phyloP scores from a whole-genome alignment of 2,888 invertebrate species.

The Athripsodes cinereus region DNA sequence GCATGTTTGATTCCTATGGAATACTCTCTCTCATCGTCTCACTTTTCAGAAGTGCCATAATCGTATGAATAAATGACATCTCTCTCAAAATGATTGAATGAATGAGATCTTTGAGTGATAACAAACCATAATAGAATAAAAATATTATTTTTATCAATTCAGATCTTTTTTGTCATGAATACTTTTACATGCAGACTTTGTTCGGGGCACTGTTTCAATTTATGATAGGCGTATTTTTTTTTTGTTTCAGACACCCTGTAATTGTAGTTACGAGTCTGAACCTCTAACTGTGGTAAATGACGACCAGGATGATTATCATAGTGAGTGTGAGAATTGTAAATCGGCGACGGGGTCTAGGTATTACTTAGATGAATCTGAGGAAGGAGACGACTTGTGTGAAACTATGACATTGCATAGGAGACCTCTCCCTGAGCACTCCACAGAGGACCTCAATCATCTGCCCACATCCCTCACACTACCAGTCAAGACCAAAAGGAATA shows the following conservation, averaged over 20 bases:
- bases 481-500: conserved; percentile 26
- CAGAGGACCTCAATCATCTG: conserved; percentile 35
- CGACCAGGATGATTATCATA: conserved; percentile 59
- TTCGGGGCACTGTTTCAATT: too few relatives aligned
- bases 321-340: conserved; percentile 82
- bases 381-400: conserved; percentile 52
- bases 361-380: conserved; percentile 54
- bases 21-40: too few relatives aligned
- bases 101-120: too few relatives aligned
- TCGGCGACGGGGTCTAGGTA: conserved; percentile 66
- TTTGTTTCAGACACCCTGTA: conserved; percentile 43
- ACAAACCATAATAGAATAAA: too few relatives aligned
- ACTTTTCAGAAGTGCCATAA: too few relatives aligned
- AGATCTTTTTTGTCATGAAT: too few relatives aligned
- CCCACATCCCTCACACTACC: conserved; percentile 30
- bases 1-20: too few relatives aligned
- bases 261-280: conserved; percentile 42
- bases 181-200: too few relatives aligned
- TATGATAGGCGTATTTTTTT: too few relatives aligned
- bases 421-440: conserved; percentile 41
- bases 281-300: conserved; percentile 35
- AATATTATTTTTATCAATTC: too few relatives aligned
- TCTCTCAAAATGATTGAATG: too few relatives aligned
- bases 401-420: conserved; percentile 64
- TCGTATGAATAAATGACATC: too few relatives aligned